phyloP scores from a whole-genome alignment of 1,140 invertebrate genomes.

The Steinernema feltiae region DNA sequence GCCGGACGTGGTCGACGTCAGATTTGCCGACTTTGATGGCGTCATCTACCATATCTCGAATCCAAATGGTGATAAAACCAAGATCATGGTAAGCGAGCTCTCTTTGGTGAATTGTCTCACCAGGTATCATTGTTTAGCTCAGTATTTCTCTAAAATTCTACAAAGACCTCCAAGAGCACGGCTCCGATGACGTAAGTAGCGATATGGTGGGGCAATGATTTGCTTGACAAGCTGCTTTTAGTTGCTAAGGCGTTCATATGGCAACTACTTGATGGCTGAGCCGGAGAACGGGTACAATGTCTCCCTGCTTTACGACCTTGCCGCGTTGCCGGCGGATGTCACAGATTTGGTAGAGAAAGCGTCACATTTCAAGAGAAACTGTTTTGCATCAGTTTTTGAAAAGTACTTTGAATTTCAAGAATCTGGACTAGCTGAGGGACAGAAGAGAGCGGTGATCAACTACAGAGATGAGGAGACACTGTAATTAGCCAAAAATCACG shows the following conservation, averaged over 20 bases:
- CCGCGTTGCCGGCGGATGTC: conserved; percentile 75
- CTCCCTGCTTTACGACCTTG: conserved; percentile 83
- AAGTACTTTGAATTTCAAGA: conserved; percentile 99
- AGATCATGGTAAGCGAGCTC: conserved; percentile 74
- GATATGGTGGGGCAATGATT: too few species aligned
- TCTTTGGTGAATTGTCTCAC: conserved; percentile 4
- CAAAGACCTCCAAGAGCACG: conserved; percentile 93
- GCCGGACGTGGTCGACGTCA: conserved; percentile 86
- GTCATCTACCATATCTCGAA: conserved; percentile 97
- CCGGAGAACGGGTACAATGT: conserved; percentile 90
- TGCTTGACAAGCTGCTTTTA: too few species aligned
- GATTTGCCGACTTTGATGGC: conserved; percentile 90
- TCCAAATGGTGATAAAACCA: conserved; percentile 86
- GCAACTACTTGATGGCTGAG: conserved; percentile 69
- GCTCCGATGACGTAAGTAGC: conserved; percentile 74
- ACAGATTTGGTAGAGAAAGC: conserved; percentile 79
- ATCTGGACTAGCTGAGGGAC: conserved; percentile 73
- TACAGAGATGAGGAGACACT: conserved; percentile 98
- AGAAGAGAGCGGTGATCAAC: conserved; percentile 91
- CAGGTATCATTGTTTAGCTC: conserved; percentile 70
- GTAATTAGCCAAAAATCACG: conserved; percentile 65
- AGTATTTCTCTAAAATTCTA: conserved; percentile 98
- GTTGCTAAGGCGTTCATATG: conserved; percentile 74
- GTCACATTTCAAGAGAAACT: conserved; percentile 89
- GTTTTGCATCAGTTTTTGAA: conserved; percentile 98